These are phyloP conservation scores for Drosophila anomalata DNA, from an alignment of 2,888 invertebrate genomes.

Conservation along the genomic window DNA sequence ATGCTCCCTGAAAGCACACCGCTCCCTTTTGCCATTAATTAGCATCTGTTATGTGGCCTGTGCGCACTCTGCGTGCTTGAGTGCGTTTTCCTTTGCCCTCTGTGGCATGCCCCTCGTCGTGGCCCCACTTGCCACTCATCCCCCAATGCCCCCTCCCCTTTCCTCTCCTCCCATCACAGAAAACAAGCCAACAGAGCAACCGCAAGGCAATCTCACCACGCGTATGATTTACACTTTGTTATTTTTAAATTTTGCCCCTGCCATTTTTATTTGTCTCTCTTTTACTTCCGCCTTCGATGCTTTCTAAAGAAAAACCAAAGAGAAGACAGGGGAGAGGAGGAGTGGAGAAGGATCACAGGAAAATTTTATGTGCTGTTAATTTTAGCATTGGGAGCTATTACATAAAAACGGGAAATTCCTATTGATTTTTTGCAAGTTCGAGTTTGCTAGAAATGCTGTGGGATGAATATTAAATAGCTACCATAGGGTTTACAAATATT, in stretches of 20 bases:
- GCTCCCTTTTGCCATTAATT: constrained; percentile 65
- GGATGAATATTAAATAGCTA: constrained; percentile 12
- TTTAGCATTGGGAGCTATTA: constrained; percentile 47
- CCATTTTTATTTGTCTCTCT: constrained; percentile 50
- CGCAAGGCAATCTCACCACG: constrained; percentile 56
- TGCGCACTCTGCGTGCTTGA: constrained; percentile 50
- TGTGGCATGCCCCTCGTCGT: constrained; percentile 1
- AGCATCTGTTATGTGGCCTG: constrained; percentile 68
- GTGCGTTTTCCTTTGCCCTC: constrained; percentile 47
- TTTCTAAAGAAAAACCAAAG: neutral
- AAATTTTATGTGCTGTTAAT: constrained; percentile 52
- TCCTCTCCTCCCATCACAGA: neutral
- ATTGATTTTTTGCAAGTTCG: constrained; percentile 52
- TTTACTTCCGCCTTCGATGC: constrained; percentile 30
- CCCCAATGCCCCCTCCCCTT: neutral
- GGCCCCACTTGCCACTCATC: neutral
- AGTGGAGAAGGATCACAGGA: constrained; percentile 10
- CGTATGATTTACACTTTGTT: constrained; percentile 79
- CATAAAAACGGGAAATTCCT: constrained; percentile 38
- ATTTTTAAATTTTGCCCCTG: constrained; percentile 65
- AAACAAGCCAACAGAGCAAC: constrained; percentile 22
- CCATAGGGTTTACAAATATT: neutral
- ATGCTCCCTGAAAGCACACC: constrained; percentile 20
- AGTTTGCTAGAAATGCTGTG: constrained; percentile 18
- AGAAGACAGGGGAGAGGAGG: neutral